Conservation (phyloP, 2,113 vertebrate species). For the Apteryx mantelli region DNA sequence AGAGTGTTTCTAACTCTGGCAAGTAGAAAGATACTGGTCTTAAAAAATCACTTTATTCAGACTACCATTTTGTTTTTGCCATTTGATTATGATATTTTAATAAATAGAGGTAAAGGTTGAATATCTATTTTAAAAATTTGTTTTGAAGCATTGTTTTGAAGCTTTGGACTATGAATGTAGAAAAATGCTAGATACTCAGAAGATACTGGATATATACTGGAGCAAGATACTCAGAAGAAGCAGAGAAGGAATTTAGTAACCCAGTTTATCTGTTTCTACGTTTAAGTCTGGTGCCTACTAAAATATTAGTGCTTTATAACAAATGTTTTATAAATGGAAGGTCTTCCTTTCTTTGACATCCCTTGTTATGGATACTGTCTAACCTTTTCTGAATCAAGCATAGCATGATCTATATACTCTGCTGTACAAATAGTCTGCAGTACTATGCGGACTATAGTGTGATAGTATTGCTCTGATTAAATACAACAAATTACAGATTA, state of each 20-base stretch:
- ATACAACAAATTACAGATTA: neutral
- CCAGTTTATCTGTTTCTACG: neutral
- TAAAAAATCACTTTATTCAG: neutral
- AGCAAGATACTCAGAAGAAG: neutral
- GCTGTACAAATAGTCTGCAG: neutral
- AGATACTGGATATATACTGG: neutral
- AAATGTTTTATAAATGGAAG: neutral
- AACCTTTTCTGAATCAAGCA: neutral
- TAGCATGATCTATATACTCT: neutral
- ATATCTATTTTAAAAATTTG: neutral
- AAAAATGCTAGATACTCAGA: neutral
- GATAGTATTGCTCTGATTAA: neutral
- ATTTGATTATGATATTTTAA: neutral
- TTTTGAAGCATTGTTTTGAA: neutral
- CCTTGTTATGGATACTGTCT: neutral
- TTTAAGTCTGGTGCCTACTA: neutral
- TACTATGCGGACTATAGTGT: neutral
- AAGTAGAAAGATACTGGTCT: neutral
- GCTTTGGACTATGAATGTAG: neutral
- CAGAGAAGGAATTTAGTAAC: neutral
- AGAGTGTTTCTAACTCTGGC: neutral
- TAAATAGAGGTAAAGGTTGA: neutral
- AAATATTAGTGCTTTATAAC: neutral
- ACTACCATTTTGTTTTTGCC: neutral
- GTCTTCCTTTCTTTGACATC: neutral